phyloP scores from a whole-genome alignment of 1,140 invertebrate species.

The Bursaphelenchus mucronatus region DNA sequence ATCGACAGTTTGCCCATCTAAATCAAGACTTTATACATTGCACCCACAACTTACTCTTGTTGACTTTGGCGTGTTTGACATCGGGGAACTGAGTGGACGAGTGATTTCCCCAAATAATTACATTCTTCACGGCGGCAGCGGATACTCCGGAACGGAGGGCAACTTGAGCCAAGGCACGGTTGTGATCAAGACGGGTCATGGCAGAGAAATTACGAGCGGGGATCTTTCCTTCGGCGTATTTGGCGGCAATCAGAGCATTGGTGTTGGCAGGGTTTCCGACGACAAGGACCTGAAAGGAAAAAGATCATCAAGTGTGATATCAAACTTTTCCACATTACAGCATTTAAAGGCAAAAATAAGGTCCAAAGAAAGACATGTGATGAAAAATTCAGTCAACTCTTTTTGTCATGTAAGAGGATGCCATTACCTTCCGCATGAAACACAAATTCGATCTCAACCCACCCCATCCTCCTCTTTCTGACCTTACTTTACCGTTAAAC shows the following conservation, averaged over 20 bases:
- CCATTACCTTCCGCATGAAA: no score
- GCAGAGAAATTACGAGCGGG: slow-evolving; percentile 93
- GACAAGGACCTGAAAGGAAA: slow-evolving; percentile 70
- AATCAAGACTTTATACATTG: slow-evolving; percentile 5
- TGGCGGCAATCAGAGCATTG: slow-evolving; percentile 90
- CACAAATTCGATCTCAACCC: no score
- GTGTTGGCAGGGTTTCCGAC: slow-evolving; percentile 99
- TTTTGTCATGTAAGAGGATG: no score
- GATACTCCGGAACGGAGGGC: slow-evolving; percentile 65
- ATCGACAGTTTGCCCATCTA: slow-evolving; percentile 41
- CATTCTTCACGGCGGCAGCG: slow-evolving; percentile 76
- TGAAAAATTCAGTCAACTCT: no score
- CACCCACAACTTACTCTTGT: slow-evolving; percentile 42
- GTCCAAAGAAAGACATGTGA: slow-evolving; percentile 21
- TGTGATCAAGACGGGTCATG: slow-evolving; percentile 96
- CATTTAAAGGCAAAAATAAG: slow-evolving; percentile 11
- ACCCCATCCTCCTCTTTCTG: no score
- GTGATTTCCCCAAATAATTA: slow-evolving; percentile 99
- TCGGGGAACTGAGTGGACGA: slow-evolving; percentile 98
- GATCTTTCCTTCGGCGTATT: slow-evolving; percentile 94
- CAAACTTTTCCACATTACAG: slow-evolving; percentile 6
- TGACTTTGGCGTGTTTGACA: slow-evolving; percentile 72
- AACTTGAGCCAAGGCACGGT: slow-evolving; percentile 80
- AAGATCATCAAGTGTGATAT: slow-evolving; percentile 3
- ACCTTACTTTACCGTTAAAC: no score